Evolutionary conservation across 2,797 vertebrate species (phyloP).

Genomic region (Pelobates cultripes): DNA sequence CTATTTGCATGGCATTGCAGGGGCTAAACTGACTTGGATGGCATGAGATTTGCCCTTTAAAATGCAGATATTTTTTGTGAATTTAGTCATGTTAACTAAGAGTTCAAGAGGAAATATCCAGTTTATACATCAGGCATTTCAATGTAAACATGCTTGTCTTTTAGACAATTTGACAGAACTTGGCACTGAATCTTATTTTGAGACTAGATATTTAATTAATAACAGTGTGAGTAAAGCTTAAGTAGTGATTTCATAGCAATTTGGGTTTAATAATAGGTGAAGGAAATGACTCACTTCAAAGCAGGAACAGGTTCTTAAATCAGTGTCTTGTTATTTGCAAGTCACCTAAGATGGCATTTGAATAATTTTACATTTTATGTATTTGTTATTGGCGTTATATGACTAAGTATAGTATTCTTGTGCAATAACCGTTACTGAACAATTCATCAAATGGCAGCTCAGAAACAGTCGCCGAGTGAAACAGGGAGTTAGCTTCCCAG

Average conservation of each 20-base stretch:
- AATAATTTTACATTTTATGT: background rate
- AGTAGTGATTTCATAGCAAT: background rate
- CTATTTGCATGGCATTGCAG: no score
- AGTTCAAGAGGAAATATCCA: no score
- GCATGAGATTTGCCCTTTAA: no score
- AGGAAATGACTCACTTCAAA: background rate
- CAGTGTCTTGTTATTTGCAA: background rate
- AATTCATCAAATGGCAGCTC: conserved; percentile 17
- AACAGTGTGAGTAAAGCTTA: background rate
- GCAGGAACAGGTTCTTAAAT: background rate
- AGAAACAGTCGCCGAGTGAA: conserved; percentile 27
- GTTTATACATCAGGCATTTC: no score
- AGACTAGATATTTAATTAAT: background rate
- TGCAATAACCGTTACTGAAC: conserved; percentile 12
- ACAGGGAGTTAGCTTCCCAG: conserved; percentile 51
- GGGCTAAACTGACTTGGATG: no score
- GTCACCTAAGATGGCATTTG: background rate
- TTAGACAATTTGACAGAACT: background rate
- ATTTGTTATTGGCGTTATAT: background rate
- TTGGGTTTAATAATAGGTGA: background rate
- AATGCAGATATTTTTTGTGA: no score
- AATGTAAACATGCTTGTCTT: background rate
- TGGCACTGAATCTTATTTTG: background rate
- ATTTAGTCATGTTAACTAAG: no score
- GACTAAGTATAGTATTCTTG: conserved; percentile 3